phyloP scores from a whole-genome alignment of 2,113 vertebrate species.

The Aspiorhynchus laticeps region DNA sequence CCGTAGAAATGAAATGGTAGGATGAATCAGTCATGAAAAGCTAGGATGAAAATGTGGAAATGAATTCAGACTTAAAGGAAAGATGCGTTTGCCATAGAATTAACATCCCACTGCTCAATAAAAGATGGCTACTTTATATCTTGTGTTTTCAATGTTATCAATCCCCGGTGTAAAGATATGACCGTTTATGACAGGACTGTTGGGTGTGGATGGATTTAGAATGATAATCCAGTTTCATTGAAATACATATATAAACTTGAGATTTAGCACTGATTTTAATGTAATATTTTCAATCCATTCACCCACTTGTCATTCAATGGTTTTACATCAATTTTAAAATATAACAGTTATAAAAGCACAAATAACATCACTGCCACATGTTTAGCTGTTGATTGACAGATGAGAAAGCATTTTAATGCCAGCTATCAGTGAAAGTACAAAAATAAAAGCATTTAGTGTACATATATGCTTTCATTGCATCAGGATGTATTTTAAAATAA shows the following conservation, averaged over 20 bases:
- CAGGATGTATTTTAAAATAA: neutral
- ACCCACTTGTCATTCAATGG: neutral
- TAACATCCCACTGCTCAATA: conserved; percentile 73
- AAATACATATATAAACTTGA: neutral
- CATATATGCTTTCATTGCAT: neutral
- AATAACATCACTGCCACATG: neutral
- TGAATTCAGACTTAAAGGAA: neutral
- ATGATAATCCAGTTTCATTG: neutral
- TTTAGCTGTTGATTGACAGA: conserved; percentile 2
- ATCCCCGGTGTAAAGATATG: neutral
- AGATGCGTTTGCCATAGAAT: conserved; percentile 55
- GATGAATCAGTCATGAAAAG: neutral
- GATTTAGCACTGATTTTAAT: neutral
- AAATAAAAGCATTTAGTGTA: conserved; percentile 33
- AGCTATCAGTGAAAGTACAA: neutral
- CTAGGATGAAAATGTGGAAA: neutral
- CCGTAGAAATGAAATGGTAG: conserved; percentile 58
- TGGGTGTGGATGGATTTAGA: neutral
- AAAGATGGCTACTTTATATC: conserved; percentile 58
- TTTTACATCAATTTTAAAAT: neutral
- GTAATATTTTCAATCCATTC: conserved; percentile 2
- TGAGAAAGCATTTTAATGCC: neutral
- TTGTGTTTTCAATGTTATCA: neutral
- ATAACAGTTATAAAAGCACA: conserved; percentile 1
- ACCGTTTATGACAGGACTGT: neutral